Base-by-base conservation (phyloP, 1,140 invertebrate species). In the Cotesia vestalis region DNA sequence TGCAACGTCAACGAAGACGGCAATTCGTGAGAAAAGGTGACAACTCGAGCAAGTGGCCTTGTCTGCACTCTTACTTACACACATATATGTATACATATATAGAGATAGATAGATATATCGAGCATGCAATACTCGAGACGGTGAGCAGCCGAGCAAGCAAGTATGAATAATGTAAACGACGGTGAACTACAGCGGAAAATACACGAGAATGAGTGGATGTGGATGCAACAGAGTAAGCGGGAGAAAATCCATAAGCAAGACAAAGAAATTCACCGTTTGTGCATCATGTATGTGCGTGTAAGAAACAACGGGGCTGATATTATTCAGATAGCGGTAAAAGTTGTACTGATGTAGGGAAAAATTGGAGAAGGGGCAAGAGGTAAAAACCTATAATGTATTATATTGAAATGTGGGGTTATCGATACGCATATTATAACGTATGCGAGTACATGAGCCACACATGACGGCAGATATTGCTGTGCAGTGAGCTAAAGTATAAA, bases 111-210 rank as follows among this genome's bases (percentile, higher is more conserved):
- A 46, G 40, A 40, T 71, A 73, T 70, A 73, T 75, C 55, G 74
- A 73, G 69, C 69, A 71, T 66, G 64, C 60, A 73, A 75, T 73
- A 73, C 74, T 71, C 59, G 64, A 75, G 71, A 71, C 52, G 68
- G 63, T 62, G 74, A 72, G 74, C 71, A 72, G 67, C 66, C 62
- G 64, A 68, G 68, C 71, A 68, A 69, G 69, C 59, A 71, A 36
- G 27, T 75, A 75, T 75, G 74, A 75, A 75, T 75, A 75, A 75
- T 75, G 74, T 67, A 75, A 34, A 59, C 36, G 38, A 59, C 17
- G 38, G 9, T n/a, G 11, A 36, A 60, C 5, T 5, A 60, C 27
- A 62, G 59, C 68, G 53, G 53, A 73, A 69, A n/a, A 20, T 59
- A 38, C 3, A 71, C 6, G 35, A 53, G 51, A 35, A 72, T 12